Conservation (phyloP, 2,888 invertebrate species). For the Dasysyrphus tricinctus region DNA sequence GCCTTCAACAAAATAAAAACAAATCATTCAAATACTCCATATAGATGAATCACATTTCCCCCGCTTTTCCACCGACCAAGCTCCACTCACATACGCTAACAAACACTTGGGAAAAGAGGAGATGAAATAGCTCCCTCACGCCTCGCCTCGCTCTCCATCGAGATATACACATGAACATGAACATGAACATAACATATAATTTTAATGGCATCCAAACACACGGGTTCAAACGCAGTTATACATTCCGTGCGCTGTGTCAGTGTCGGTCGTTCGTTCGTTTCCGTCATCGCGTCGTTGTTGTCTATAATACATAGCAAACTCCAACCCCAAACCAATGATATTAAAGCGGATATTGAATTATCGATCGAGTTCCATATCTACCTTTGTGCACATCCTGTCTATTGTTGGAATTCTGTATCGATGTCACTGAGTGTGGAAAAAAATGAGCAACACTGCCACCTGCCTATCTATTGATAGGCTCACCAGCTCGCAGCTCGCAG, state of each 20-base stretch:
- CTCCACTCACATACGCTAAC: not conserved
- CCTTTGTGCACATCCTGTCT: conserved; percentile 60
- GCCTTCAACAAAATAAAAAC: not conserved
- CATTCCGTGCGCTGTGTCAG: not conserved
- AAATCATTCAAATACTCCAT: not conserved
- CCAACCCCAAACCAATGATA: conserved; percentile 53
- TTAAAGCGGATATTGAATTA: conserved; percentile 72
- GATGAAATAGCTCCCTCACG: not conserved
- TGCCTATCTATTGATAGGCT: not conserved
- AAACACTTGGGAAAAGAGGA: not conserved
- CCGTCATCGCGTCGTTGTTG: not conserved
- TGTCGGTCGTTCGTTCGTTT: conserved; percentile 4
- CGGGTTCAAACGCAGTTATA: conserved; percentile 14
- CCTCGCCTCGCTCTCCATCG: no score
- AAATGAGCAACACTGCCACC: conserved; percentile 25
- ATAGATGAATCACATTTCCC: not conserved
- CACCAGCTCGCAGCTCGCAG: not conserved
- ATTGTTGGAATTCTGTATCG: conserved; percentile 52
- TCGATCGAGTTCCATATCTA: conserved; percentile 62
- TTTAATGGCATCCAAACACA: conserved; percentile 42
- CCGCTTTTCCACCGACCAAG: not conserved
- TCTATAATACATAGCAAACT: not conserved
- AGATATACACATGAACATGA: not conserved
- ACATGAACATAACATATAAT: conserved; percentile 32
- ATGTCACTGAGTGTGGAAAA: conserved; percentile 17